Evolutionary conservation across 1,140 invertebrate genomes (phyloP), one percentile per base, ranked within the genome.

Genomic region (Temnothorax nylanderi): DNA sequence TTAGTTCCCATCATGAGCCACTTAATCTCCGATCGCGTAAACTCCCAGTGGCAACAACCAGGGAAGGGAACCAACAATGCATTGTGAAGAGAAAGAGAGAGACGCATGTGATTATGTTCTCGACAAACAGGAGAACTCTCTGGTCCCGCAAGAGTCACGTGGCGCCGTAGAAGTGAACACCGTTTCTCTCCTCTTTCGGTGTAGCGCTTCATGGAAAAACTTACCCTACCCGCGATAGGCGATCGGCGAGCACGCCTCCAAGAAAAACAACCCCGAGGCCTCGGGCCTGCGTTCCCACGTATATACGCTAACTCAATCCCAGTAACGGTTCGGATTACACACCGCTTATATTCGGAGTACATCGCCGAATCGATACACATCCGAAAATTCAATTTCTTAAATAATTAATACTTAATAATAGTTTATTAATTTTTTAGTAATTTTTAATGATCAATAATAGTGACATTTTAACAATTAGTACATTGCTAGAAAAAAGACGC

Each of bases 1-100:
- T 94, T 92, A 93, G 93, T 95, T 95, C 94, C 94, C 94, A 95
- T 95, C 93, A 94, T 93, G 90, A 89, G 88, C 87, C 90, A 93
- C 93, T 95, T 94, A 94, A 95, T 95, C 93, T 93, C 88, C 65
- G 89, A 94, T 94, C 91, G 90, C 88, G 89, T 92, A 92, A 91
- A 89, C 86, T 87, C 81, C 51, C 56, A 62, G 80, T 60, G 67
- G 76, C 51, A 90, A 94, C 92, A 93, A 94, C 93, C 26, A 26
- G 85, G 87, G 87, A 62, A 75, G 90, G 87, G 82, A 51, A 71
- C 44, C 32, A 80, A 41, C 34, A 44, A 32, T 78, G 41, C 60
- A 81, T 86, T 62, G 60, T 69, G 32, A 51, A 75, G 5, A 62
- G 58, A 87, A n/a, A 41, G 34, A 60, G 41, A 71, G 75, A 88